Base-by-base conservation (phyloP, 2,888 invertebrate genomes). In the Amphipoea oculea region DNA sequence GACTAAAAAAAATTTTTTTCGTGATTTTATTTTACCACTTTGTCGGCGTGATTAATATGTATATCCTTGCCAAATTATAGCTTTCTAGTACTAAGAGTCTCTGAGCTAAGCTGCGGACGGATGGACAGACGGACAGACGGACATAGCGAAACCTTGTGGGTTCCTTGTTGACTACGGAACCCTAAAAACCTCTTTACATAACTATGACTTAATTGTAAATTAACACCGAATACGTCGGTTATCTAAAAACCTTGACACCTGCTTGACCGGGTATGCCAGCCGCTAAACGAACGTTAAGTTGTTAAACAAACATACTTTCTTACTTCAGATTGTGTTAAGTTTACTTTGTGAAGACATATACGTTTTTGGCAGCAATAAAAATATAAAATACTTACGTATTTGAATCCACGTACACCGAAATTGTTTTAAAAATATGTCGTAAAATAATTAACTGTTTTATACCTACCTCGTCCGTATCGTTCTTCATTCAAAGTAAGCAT, bases 161-260 rank as follows among this genome's bases (percentile, higher is more conserved):
- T 29, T 29, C 29, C 29, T 29, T 29, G 29, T 29, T 29, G 29
- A 29, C 29, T 29, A 29, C 29, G 29, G 29, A 29, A 29, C 29
- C 29, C 29, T 29, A 87, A 74, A 62, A 62, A 20, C 54, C 57
- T 54, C 79, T 74, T 84, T 79, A 84, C 80, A 71, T 84, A 84
- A 87, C 63, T 57, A 73, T 73, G 79, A 84, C 80, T 65, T 84
- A 84, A 87, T 57, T 51, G 71, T 73, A 73, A 77, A 45, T 74
- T 86, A 68, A 69, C 36, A 54, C 67, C 42, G 17, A 67, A 45
- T 73, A 60, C 45, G 40, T 77, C 20, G 29, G 42, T 66, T 79
- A 79, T 63, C 67, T 66, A 42, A 72, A 68, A 88, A 86, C 86
- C 86, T 86, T 86, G 86, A 86, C 85, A 88, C 66, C 66, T 45